A percentile compares a stretch with the other conserved stretches of the same genome.
Conservation (phyloP, 2,113 vertebrate genomes). For the Zosterops borbonicus region DNA sequence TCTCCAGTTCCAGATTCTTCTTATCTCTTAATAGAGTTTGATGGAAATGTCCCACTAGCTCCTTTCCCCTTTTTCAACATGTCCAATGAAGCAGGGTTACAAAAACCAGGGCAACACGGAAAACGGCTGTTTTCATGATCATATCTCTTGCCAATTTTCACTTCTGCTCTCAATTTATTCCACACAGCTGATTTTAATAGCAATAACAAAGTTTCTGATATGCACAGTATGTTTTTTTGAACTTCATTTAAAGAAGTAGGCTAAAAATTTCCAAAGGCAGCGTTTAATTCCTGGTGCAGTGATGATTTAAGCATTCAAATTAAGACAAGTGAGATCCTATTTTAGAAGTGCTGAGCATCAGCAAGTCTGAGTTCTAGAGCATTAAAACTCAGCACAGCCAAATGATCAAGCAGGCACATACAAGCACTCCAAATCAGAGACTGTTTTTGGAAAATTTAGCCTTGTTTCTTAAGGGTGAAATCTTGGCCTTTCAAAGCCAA, state of each 20-base stretch:
- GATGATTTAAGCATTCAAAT: constrained; percentile 43
- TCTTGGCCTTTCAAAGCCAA: constrained; percentile 50
- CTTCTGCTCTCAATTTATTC: constrained; percentile 47
- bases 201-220: constrained; percentile 19
- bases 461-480: constrained; percentile 59
- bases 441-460: constrained; percentile 33
- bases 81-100: neutral
- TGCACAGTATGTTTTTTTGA: neutral
- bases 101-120: neutral
- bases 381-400: constrained; percentile 12
- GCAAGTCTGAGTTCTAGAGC: constrained; percentile 32
- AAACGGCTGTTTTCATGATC: neutral
- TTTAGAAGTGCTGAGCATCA: constrained; percentile 51
- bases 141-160: constrained; percentile 40
- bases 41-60: constrained; percentile 1
- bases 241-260: constrained; percentile 33
- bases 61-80: neutral
- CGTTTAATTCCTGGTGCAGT: constrained; percentile 13
- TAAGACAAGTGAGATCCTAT: constrained; percentile 36
- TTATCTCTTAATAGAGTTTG: constrained; percentile 14
- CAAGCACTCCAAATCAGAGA: constrained; percentile 22
- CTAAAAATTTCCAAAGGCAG: constrained; percentile 32
- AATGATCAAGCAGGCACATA: constrained; percentile 3
- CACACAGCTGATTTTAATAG: constrained; percentile 37
- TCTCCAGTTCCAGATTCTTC: constrained; percentile 2